A percentile compares a stretch with the other conserved stretches of the same genome.
Evolutionary conservation across 2,888 invertebrate genomes (phyloP).

Genomic region (Pollenia griseotomentosa): DNA sequence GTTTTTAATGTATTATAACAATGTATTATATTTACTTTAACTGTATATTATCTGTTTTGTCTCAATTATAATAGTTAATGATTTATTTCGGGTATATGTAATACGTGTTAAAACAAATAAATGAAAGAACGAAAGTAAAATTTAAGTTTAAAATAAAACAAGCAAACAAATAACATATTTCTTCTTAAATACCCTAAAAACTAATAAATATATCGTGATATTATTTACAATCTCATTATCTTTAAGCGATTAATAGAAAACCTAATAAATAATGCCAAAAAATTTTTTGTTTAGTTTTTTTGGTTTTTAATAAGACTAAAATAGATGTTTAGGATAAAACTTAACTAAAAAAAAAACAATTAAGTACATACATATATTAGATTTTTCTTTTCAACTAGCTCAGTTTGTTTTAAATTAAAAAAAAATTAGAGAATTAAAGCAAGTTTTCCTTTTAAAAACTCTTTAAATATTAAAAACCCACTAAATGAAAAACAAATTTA

Average conservation of each 20-base stretch:
- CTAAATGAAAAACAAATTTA: conserved; percentile 33
- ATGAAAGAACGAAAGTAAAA: conserved; percentile 24
- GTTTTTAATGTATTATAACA: conserved; percentile 69
- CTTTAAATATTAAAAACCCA: conserved; percentile 3
- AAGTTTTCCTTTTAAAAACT: conserved; percentile 7
- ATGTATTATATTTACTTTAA: conserved; percentile 64
- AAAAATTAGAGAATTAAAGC: not conserved
- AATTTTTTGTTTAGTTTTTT: conserved; percentile 29
- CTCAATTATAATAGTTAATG: conserved; percentile 39
- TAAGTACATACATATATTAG: conserved; percentile 50
- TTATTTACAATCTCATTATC: conserved; percentile 67
- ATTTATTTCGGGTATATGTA: conserved; percentile 44
- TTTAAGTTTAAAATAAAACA: conserved; percentile 34
- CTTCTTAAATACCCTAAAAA: conserved; percentile 53
- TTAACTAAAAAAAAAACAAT: conserved; percentile 30
- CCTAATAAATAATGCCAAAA: conserved; percentile 61
- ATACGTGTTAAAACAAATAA: conserved; percentile 55
- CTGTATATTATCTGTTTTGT: conserved; percentile 48
- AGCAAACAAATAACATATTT: conserved; percentile 57
- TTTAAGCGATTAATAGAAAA: conserved; percentile 47
- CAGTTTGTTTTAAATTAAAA: not conserved
- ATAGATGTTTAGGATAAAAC: conserved; percentile 20
- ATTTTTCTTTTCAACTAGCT: not conserved
- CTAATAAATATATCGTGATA: conserved; percentile 47
- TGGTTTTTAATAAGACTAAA: conserved; percentile 51